phyloP scores from a whole-genome alignment of 2,797 vertebrate genomes.

The Tachyglossus aculeatus region DNA sequence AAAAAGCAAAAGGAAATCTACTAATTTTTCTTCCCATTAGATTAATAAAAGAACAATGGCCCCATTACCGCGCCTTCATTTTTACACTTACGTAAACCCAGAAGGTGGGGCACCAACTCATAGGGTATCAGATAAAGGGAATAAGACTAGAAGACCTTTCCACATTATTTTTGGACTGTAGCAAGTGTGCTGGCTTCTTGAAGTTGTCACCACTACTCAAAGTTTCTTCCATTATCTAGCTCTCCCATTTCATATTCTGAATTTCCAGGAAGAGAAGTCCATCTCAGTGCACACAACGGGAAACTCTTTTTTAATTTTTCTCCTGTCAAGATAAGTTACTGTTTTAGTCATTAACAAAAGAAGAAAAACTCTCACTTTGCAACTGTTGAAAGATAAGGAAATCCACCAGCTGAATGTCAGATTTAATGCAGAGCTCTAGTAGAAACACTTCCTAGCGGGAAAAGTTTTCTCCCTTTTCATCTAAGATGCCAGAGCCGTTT shows the following conservation, averaged over 20 bases:
- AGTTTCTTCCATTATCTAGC: background rate
- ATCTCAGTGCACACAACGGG: background rate
- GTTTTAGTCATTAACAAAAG: constrained; percentile 20
- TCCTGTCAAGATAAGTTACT: constrained; percentile 7
- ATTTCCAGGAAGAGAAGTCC: constrained; percentile 11
- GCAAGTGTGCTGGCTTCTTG: background rate
- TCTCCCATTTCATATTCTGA: background rate
- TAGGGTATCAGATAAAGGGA: constrained; percentile 3
- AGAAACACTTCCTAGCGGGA: background rate
- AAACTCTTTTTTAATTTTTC: background rate
- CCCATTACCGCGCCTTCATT: background rate
- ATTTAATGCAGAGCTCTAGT: background rate
- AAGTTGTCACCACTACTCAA: constrained; percentile 1
- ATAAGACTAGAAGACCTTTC: background rate
- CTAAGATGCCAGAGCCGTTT: too few species aligned
- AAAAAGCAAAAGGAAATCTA: background rate
- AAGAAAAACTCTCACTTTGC: background rate
- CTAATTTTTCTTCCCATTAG: background rate
- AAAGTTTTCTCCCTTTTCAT: constrained; percentile 1
- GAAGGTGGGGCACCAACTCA: constrained; percentile 4
- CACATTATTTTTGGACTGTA: constrained; percentile 3
- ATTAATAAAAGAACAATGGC: background rate
- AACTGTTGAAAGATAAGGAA: background rate
- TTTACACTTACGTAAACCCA: background rate
- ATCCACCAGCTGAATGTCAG: background rate